Conservation (phyloP, 2,888 invertebrate species). For the Acanthoscelides obtectus region DNA sequence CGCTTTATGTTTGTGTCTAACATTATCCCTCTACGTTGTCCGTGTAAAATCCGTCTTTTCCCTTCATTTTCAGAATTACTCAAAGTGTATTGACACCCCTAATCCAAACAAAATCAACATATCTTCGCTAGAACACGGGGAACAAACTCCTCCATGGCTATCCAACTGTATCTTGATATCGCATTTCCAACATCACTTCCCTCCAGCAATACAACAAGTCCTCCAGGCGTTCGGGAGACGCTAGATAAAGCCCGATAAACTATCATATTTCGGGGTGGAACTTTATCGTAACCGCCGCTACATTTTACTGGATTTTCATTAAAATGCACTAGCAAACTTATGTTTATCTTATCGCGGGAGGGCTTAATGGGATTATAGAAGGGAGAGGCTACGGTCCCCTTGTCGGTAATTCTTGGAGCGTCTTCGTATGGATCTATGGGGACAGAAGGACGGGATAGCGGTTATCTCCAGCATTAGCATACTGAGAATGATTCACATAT, state of each 20-base stretch:
- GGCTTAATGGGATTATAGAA: not conserved
- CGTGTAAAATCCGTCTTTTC: too few species aligned
- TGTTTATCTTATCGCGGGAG: not conserved
- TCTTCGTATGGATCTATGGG: not conserved
- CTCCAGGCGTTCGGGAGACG: not conserved
- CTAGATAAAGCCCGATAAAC: slow-evolving; percentile 28
- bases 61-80: too few species aligned
- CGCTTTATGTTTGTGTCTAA: too few species aligned
- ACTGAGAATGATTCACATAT: not conserved
- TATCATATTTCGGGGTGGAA: slow-evolving; percentile 28
- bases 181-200: not conserved
- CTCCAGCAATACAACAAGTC: not conserved
- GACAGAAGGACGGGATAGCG: not conserved
- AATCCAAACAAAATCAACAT: not conserved
- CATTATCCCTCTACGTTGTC: too few species aligned
- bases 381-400: not conserved
- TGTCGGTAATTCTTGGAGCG: not conserved
- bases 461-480: not conserved
- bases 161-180: not conserved
- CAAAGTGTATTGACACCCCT: too few species aligned
- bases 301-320: slow-evolving; percentile 15
- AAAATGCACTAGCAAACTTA: slow-evolving; percentile 5
- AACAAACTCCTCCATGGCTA: not conserved
- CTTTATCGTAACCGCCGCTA: slow-evolving; percentile 11
- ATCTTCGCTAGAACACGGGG: not conserved